These are phyloP conservation scores for Aurelia coerulea DNA, from an alignment of 30 jellyfish, hydroid and myxozoan species.

Conservation along the genomic window DNA sequence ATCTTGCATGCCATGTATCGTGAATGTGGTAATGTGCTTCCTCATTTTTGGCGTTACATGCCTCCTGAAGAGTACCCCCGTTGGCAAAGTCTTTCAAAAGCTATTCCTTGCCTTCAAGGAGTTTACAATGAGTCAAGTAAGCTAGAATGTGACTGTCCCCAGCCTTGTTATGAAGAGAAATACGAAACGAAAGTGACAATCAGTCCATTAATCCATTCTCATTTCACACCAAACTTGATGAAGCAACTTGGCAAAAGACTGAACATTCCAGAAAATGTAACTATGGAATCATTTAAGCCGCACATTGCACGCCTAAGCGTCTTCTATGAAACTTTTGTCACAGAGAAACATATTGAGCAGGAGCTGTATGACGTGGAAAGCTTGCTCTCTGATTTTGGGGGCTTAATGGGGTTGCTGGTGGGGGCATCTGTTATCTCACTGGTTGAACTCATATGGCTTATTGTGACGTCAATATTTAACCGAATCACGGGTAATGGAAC, in stretches of 20 bases:
- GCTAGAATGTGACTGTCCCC: constrained; percentile 38
- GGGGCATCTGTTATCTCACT: no score
- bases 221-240: not conserved
- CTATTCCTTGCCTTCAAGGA: no score
- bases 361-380: constrained; percentile 5
- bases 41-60: not conserved
- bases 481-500: no score
- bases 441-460: no score
- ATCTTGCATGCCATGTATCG: not conserved
- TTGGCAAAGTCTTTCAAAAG: no score
- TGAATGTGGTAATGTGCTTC: not conserved
- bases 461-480: not conserved
- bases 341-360: constrained; percentile 11
- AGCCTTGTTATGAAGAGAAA: constrained; percentile 25
- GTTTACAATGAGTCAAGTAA: no score
- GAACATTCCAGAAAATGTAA: not conserved
- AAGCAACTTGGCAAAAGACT: constrained; percentile 5
- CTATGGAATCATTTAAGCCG: constrained; percentile 9
- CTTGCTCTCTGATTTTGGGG: constrained; percentile 50
- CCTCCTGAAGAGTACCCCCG: no score
- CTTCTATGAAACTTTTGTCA: constrained; percentile 15
- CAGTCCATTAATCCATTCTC: constrained; percentile 17
- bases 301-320: constrained; percentile 8
- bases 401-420: constrained; percentile 20
- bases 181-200: constrained; percentile 10